Percentiles rank a stretch among this genome's conserved stretches.
Evolutionary conservation across 2,797 vertebrate species (phyloP).

Genomic region (Spondyliosoma cantharus): DNA sequence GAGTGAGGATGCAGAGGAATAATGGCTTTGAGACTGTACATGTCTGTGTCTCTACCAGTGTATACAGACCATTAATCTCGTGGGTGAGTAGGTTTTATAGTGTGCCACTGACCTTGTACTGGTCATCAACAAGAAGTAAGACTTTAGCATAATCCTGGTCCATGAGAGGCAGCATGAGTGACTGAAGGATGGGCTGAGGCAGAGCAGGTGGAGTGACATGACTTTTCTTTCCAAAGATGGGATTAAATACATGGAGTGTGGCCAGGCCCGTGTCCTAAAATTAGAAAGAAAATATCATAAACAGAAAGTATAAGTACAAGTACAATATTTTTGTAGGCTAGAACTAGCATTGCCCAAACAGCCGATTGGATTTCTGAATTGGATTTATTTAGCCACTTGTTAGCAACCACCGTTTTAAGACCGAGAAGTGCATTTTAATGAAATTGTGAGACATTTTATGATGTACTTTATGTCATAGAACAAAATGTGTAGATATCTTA

Average conservation of each 20-base stretch:
- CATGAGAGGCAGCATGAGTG: constrained; percentile 93
- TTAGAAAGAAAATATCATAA: not conserved
- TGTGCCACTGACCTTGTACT: constrained; percentile 89
- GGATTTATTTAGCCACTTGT: too few relatives aligned
- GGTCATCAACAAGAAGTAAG: constrained; percentile 92
- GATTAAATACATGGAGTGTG: constrained; percentile 95
- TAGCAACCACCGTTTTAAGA: too few relatives aligned
- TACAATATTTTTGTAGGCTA: too few relatives aligned
- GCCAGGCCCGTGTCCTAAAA: constrained; percentile 90
- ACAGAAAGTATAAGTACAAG: not conserved
- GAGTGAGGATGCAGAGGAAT: not conserved
- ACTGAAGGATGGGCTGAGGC: constrained; percentile 91
- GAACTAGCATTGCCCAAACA: too few relatives aligned
- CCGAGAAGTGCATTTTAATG: too few relatives aligned
- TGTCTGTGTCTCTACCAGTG: not conserved
- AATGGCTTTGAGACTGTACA: not conserved
- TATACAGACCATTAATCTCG: not conserved
- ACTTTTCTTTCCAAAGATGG: constrained; percentile 96
- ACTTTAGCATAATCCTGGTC: constrained; percentile 98
- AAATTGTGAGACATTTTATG: too few relatives aligned
- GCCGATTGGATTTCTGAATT: too few relatives aligned
- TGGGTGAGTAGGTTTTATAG: not conserved
- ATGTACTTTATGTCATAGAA: too few relatives aligned
- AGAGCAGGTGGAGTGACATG: constrained; percentile 90
- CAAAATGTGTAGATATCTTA: too few relatives aligned